These are phyloP conservation scores for Scaptodrosophila lebanonensis DNA, from an alignment of 1,140 invertebrate species.

Conservation along the genomic window DNA sequence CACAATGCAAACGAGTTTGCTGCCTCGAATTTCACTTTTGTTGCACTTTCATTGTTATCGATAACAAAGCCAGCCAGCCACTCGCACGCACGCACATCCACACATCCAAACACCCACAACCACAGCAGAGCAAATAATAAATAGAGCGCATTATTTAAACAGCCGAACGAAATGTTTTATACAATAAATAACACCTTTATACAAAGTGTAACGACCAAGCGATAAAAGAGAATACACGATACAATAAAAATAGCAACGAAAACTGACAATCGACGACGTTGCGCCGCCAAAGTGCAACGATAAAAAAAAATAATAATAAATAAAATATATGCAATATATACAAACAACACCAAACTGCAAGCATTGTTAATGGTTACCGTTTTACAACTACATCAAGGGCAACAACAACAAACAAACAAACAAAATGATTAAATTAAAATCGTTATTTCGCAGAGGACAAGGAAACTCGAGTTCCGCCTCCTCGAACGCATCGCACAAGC, in stretches of 20 bases:
- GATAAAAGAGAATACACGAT: conserved; percentile 16
- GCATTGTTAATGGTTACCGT: conserved; percentile 51
- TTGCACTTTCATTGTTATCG: conserved; percentile 6
- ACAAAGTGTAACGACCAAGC: conserved; percentile 17
- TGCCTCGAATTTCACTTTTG: conserved; percentile 36
- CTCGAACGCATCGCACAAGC: conserved; percentile 62
- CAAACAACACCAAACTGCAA: neutral
- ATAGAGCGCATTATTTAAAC: conserved; percentile 31
- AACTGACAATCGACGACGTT: conserved; percentile 21
- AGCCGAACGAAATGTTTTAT: no score
- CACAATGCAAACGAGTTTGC: conserved; percentile 17
- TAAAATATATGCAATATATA: neutral
- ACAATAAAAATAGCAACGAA: conserved; percentile 16
- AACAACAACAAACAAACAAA: conserved; percentile 13
- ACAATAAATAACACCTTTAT: no score
- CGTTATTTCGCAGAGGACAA: conserved; percentile 86
- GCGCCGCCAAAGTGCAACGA: conserved; percentile 17
- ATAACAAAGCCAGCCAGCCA: no score
- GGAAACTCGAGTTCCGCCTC: conserved; percentile 76
- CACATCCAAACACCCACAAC: neutral
- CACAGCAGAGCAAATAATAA: neutral
- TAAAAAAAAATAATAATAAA: conserved; percentile 1
- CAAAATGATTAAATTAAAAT: conserved; percentile 88
- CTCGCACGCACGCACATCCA: neutral
- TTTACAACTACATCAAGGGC: conserved; percentile 29